Percentiles rank a stretch among this genome's conserved stretches.
Conservation (phyloP, 2,113 vertebrate species). For the Albula glossodonta region DNA sequence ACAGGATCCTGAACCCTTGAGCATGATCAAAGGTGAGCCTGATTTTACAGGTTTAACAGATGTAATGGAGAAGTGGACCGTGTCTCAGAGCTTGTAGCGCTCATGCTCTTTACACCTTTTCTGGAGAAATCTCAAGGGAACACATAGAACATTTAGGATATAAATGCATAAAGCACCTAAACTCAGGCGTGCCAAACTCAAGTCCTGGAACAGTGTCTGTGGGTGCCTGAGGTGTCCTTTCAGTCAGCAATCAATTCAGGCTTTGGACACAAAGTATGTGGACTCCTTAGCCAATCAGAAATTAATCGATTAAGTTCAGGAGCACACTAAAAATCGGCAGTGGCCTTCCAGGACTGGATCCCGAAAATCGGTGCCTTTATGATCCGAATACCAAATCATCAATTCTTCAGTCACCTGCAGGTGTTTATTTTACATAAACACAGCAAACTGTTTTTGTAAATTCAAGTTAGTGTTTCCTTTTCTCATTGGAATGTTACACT, state of each 20-base stretch:
- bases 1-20: too few species aligned
- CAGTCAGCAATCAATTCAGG: too few species aligned
- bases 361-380: too few species aligned
- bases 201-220: too few species aligned
- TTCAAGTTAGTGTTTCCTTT: not conserved
- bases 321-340: too few species aligned
- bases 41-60: too few species aligned
- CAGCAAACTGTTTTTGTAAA: not conserved
- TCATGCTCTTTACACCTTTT: not conserved
- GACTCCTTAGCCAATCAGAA: not conserved
- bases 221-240: too few species aligned
- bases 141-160: not conserved
- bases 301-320: too few species aligned
- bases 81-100: not conserved
- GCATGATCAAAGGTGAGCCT: too few species aligned
- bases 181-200: too few species aligned
- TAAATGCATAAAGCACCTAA: not conserved
- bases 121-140: not conserved
- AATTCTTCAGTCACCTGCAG: not conserved
- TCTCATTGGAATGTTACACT: not conserved
- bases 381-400: not conserved
- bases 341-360: too few species aligned
- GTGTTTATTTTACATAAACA: not conserved
- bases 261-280: not conserved
- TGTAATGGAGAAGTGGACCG: too few species aligned